These are phyloP conservation scores for Caiman crocodilus DNA, from an alignment of 2,797 vertebrate species.

Conservation along the genomic window DNA sequence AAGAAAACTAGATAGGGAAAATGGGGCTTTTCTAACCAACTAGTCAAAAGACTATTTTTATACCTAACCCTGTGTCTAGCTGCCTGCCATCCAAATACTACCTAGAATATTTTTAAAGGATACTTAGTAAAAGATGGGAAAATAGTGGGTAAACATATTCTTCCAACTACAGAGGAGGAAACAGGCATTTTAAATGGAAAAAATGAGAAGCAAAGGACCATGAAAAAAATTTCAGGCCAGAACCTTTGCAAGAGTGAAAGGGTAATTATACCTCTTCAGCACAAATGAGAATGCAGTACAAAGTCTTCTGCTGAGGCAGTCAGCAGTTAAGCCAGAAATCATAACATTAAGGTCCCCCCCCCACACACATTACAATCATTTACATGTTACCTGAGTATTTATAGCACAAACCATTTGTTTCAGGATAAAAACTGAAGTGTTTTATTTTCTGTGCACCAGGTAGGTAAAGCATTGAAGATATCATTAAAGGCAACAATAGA, in stretches of 20 bases:
- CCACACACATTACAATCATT: background rate
- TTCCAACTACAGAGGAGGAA: background rate
- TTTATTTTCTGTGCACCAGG: background rate
- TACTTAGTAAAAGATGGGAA: background rate
- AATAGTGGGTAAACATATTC: background rate
- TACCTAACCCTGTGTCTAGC: background rate
- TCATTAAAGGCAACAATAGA: background rate
- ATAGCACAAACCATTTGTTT: background rate
- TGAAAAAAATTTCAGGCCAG: background rate
- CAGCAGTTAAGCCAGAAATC: background rate
- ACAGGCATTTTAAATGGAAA: background rate
- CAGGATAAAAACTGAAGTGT: background rate
- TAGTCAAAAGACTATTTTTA: background rate
- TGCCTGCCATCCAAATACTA: background rate
- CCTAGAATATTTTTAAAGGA: background rate
- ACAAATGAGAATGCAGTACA: background rate
- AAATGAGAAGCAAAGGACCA: background rate
- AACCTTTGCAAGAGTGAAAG: background rate
- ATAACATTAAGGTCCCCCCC: background rate
- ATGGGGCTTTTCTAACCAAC: background rate
- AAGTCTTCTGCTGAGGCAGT: background rate
- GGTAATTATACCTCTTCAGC: background rate
- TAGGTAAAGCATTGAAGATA: background rate
- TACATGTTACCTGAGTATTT: background rate
- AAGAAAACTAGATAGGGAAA: background rate